These are phyloP conservation scores for Columba livia DNA, from an alignment of 2,113 vertebrate genomes.

Conservation along the genomic window DNA sequence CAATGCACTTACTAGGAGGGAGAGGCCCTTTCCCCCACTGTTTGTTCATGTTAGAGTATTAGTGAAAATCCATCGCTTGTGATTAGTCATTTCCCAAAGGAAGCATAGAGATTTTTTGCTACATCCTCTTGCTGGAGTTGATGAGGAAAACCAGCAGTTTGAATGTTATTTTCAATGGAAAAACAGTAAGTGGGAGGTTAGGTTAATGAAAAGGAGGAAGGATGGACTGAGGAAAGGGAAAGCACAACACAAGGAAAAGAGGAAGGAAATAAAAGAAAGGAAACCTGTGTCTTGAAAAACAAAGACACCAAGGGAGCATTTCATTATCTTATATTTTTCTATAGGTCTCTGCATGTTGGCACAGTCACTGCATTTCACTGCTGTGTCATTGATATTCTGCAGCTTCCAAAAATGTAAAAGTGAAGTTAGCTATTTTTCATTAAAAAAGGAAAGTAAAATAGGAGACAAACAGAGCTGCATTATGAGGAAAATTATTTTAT, in stretches of 20 bases:
- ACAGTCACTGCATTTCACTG: not conserved
- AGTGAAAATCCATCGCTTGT: not conserved
- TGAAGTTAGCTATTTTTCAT: not conserved
- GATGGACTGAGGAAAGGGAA: not conserved
- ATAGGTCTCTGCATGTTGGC: not conserved
- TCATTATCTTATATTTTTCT: not conserved
- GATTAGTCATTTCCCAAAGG: not conserved
- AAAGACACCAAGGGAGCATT: not conserved
- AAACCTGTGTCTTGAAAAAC: not conserved
- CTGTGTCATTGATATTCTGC: not conserved
- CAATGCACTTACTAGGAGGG: not conserved
- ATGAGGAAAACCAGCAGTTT: not conserved
- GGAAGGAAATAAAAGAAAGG: not conserved
- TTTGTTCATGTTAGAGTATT: not conserved
- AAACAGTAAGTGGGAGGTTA: not conserved
- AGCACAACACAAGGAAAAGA: not conserved
- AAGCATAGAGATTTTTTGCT: not conserved
- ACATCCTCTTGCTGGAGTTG: not conserved
- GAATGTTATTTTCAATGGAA: not conserved
- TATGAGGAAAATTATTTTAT: not conserved
- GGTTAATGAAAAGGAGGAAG: slow-evolving; percentile 36
- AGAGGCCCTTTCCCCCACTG: not conserved
- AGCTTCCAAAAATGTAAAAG: not conserved
- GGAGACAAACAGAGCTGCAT: not conserved
- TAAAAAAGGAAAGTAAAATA: not conserved